Evolutionary conservation across 2,797 vertebrate species (phyloP), one percentile per base, ranked within the genome.

Genomic region (Alauda arvensis): DNA sequence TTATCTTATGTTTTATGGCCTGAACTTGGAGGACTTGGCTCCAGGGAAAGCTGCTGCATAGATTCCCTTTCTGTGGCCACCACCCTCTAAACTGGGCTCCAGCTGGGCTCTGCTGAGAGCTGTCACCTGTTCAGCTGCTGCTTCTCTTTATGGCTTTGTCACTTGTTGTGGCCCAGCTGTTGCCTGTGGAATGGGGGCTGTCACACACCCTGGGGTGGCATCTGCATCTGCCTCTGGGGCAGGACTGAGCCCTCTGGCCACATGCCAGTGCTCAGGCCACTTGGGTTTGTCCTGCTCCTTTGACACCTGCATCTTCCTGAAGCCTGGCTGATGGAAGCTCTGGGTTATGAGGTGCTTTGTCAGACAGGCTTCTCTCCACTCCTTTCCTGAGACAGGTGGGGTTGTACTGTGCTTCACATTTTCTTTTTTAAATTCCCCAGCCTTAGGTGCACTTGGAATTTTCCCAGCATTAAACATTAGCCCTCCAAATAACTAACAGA

Each of bases 121-220:
- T 85, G 87, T 70, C 77, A 83, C 80, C 71, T 90, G 39, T 56
- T 92, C 51, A 57, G 80, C 77, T 83, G 62, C 70, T 80, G 60
- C 77, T 76, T 49, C 39, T 26, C 61, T 77, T 74, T 43, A 18
- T 10, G 57, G 18, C 80, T 76, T 87, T 85, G 60, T 21, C 60
- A 39, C 33, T 90, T 83, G 82, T 61, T 62, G 49, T 28, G 49
- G 18, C 37, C 75, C 91, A 81, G 61, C 93, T 90, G 88, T 71
- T 89, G 67, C 68, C 70, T 43, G 48, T 53, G 90, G 56, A 66
- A 72, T 90, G 84, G 57, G 78, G 57, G 66, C 51, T 37, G 40
- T 52, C 80, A 69, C 84, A 66, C 6, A 1, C 69, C 82, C 86
- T 3, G 0, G 12, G 21, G 4, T n/a, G 45, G 77, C 74, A 79